Percentiles rank a stretch among this genome's conserved stretches.
Conservation (phyloP, 2,888 invertebrate species). For the Acleris emargana region DNA sequence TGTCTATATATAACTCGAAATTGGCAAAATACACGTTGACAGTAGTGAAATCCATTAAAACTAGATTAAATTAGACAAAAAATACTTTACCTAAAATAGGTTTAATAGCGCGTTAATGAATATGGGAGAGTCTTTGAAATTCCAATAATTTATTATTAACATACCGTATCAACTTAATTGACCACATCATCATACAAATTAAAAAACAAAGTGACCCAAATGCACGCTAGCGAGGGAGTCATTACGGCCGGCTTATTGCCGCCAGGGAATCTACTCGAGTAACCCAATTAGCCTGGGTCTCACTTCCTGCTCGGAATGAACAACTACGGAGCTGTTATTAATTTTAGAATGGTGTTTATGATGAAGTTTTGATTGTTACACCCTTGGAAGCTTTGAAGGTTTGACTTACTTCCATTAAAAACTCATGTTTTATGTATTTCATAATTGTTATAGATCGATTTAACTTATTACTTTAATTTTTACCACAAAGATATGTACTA, state of each 20-base stretch:
- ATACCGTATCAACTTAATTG: background rate
- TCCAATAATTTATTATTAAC: conserved; percentile 6
- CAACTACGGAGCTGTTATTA: conserved; percentile 13
- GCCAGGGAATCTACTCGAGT: conserved; percentile 25
- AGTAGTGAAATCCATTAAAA: too few relatives aligned
- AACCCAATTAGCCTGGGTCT: conserved; percentile 19
- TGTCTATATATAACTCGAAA: too few relatives aligned
- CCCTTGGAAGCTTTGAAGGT: background rate
- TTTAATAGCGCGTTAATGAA: too few relatives aligned
- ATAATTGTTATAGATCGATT: too few relatives aligned
- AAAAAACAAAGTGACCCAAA: conserved; percentile 12
- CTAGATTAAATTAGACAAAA: too few relatives aligned
- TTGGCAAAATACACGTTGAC: too few relatives aligned
- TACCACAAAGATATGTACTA: too few relatives aligned
- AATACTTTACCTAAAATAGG: too few relatives aligned
- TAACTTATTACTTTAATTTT: too few relatives aligned
- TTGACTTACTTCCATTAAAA: background rate
- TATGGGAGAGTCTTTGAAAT: too few relatives aligned
- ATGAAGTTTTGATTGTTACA: conserved; percentile 1
- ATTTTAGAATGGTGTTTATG: conserved; percentile 13
- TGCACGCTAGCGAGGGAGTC: conserved; percentile 3
- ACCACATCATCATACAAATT: background rate
- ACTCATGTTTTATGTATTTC: too few relatives aligned
- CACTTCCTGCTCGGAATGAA: conserved; percentile 1
- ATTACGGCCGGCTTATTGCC: conserved; percentile 29